Percentiles rank a stretch among this genome's conserved stretches.
Conservation (phyloP, 2,888 invertebrate species). For the Cantharis rufa region DNA sequence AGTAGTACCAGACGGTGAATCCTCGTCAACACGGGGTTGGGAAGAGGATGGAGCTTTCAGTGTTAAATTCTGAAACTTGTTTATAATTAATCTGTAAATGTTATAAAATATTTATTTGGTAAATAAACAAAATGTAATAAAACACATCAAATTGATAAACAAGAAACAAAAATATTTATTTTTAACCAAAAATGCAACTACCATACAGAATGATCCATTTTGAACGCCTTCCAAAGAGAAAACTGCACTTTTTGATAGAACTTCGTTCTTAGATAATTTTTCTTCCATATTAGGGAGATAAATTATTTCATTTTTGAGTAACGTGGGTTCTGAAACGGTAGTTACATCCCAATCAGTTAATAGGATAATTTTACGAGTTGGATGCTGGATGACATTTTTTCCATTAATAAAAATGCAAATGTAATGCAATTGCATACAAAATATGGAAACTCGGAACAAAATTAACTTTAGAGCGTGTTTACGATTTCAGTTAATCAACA, state of each 20-base stretch:
- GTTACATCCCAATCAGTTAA: background rate
- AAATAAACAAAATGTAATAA: too few species aligned
- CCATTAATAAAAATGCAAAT: background rate
- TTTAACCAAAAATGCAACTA: too few species aligned
- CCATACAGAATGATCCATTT: too few species aligned
- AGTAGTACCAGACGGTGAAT: too few species aligned
- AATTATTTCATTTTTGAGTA: background rate
- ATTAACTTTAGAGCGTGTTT: background rate
- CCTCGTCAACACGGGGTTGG: too few species aligned
- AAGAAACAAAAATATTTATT: too few species aligned
- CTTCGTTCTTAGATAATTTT: background rate
- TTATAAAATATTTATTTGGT: too few species aligned
- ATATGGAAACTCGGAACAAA: background rate
- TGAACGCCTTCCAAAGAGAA: background rate
- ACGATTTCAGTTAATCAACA: background rate
- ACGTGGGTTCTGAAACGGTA: background rate
- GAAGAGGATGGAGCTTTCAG: too few species aligned
- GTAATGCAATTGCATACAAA: background rate
- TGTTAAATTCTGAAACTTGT: too few species aligned
- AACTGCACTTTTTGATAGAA: background rate
- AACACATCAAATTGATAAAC: too few species aligned
- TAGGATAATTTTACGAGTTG: background rate
- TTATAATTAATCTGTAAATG: too few species aligned
- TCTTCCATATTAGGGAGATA: background rate
- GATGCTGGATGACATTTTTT: background rate